Percentiles rank a stretch among this genome's conserved stretches.
These are phyloP conservation scores for Sinhomidia bicolor DNA, from an alignment of 2,888 invertebrate genomes.

Conservation along the genomic window DNA sequence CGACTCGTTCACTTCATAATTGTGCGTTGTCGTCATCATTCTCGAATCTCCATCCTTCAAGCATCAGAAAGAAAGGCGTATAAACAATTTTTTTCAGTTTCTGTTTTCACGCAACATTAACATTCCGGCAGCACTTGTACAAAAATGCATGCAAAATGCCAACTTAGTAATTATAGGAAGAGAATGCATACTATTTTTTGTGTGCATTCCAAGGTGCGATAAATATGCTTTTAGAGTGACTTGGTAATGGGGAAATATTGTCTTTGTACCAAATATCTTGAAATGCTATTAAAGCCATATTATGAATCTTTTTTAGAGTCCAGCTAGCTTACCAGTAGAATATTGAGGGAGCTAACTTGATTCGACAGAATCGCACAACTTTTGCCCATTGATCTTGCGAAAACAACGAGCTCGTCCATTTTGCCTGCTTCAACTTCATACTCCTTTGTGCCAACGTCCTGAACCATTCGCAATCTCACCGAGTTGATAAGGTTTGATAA, in stretches of 20 bases:
- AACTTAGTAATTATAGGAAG: neutral
- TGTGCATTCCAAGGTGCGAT: neutral
- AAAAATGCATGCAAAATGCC: constrained; percentile 25
- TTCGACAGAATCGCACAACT: constrained; percentile 66
- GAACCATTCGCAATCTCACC: constrained; percentile 66
- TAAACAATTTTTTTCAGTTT: constrained; percentile 25
- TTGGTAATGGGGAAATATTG: neutral
- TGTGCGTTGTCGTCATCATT: constrained; percentile 16
- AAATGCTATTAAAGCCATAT: neutral
- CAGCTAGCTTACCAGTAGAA: constrained; percentile 53
- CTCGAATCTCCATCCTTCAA: constrained; percentile 59
- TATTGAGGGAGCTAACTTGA: constrained; percentile 69
- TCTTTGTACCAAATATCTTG: neutral
- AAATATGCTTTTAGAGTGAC: neutral
- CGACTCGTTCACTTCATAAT: neutral
- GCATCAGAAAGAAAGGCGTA: neutral
- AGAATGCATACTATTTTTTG: neutral
- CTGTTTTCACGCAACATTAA: constrained; percentile 60
- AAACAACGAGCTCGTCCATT: constrained; percentile 62
- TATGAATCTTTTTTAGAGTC: neutral
- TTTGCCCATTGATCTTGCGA: constrained; percentile 71
- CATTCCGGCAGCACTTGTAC: constrained; percentile 21
- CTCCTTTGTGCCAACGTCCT: constrained; percentile 60
- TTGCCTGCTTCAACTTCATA: constrained; percentile 70
- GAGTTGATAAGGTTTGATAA: constrained; percentile 71